These are phyloP conservation scores for Neostethus bicornis DNA, from an alignment of 2,797 vertebrate species.

Conservation along the genomic window DNA sequence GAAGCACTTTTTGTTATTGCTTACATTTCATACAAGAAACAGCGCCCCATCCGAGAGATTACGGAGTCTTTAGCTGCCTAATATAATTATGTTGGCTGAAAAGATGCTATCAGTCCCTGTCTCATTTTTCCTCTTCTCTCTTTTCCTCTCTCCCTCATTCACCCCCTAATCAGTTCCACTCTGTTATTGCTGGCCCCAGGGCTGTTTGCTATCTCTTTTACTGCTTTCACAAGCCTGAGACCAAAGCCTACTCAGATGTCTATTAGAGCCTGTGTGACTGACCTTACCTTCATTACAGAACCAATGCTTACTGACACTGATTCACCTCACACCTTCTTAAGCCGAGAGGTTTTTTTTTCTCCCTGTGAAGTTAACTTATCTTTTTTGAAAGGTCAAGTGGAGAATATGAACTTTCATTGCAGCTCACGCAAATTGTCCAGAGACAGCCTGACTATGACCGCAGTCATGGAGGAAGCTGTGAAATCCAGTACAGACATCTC, in stretches of 20 bases:
- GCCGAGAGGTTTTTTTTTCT: slow-evolving; percentile 44
- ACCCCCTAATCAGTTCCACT: slow-evolving; percentile 78
- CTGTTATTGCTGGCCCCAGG: slow-evolving; percentile 79
- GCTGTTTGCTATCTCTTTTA: slow-evolving; percentile 78
- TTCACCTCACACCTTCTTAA: slow-evolving; percentile 57
- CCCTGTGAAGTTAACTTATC: slow-evolving; percentile 48
- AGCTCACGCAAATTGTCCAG: slow-evolving; percentile 46
- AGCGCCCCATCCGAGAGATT: slow-evolving; percentile 37
- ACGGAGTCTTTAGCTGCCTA: slow-evolving; percentile 65
- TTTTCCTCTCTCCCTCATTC: slow-evolving; percentile 46
- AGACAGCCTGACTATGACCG: slow-evolving; percentile 47
- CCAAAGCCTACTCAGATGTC: slow-evolving; percentile 72
- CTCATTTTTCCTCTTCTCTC: slow-evolving; percentile 68
- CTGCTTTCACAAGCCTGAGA: slow-evolving; percentile 76
- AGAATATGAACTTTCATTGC: slow-evolving; percentile 60
- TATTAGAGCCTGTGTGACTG: slow-evolving; percentile 49
- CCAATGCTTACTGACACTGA: slow-evolving; percentile 49
- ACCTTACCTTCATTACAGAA: slow-evolving; percentile 60
- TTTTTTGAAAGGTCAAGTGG: slow-evolving; percentile 73
- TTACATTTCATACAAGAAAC: slow-evolving; percentile 57
- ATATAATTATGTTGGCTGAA: slow-evolving; percentile 74
- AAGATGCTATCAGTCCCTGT: slow-evolving; percentile 80
- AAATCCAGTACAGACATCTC: slow-evolving; percentile 65
- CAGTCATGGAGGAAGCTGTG: slow-evolving; percentile 58
- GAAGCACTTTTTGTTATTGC: slow-evolving; percentile 52